A percentile compares a stretch with the other conserved stretches of the same genome.
Evolutionary conservation across 92 coral and sea anemone species (phyloP).

Genomic region (Diadumene lineata): DNA sequence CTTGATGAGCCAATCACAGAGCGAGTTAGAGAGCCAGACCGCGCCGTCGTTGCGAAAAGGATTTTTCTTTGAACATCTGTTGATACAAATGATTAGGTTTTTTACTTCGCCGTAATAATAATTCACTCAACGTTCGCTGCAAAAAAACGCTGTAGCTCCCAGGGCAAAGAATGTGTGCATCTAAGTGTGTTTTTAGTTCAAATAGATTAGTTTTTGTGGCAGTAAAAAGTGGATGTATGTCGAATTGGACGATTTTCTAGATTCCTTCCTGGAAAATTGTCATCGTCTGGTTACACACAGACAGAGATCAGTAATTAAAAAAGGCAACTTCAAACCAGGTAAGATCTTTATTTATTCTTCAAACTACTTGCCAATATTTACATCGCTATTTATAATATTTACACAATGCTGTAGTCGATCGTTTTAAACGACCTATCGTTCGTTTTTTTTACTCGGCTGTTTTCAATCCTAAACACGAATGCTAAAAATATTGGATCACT

Average conservation of each 20-base stretch:
- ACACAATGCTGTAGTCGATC: not conserved
- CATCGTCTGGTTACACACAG: slow-evolving; percentile 2
- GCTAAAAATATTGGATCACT: not conserved
- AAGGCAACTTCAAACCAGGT: not conserved
- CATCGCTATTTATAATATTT: not conserved
- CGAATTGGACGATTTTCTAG: not conserved
- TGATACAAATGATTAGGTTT: not conserved
- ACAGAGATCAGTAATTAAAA: not conserved
- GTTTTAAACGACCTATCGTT: not conserved
- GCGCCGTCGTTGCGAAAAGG: not conserved
- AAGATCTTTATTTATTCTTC: slow-evolving; percentile 8
- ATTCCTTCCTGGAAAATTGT: not conserved
- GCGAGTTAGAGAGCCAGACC: slow-evolving; percentile 8
- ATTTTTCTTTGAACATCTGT: slow-evolving; percentile 21
- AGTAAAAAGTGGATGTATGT: not conserved
- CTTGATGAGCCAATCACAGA: slow-evolving; percentile 20
- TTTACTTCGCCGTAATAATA: not conserved
- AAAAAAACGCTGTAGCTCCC: not conserved
- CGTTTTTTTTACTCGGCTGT: not conserved
- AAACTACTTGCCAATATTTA: slow-evolving; percentile 1
- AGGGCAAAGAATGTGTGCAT: not conserved
- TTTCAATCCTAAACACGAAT: not conserved
- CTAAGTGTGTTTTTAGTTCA: not conserved
- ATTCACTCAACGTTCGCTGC: not conserved
- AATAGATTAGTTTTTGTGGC: not conserved